phyloP scores from a whole-genome alignment of 2,797 vertebrate species.

The Artibeus jamaicensis region DNA sequence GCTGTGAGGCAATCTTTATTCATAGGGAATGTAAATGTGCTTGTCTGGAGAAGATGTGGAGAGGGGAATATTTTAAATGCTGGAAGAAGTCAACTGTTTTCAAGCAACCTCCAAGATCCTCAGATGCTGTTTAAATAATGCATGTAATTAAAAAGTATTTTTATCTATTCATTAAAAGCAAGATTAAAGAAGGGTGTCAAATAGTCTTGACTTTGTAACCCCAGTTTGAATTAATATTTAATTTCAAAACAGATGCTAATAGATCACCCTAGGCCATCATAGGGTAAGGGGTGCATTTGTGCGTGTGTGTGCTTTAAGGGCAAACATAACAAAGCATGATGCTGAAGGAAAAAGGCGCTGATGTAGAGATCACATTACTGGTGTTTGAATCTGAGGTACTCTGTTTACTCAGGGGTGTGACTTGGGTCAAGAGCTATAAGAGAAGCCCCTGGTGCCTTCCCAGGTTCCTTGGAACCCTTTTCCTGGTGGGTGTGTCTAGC shows the following conservation, averaged over 20 bases:
- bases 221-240: slow-evolving; percentile 34
- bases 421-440: not conserved
- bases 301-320: not conserved
- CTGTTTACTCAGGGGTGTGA: not conserved
- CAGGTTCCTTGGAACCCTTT: not conserved
- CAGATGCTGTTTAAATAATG: slow-evolving; percentile 52
- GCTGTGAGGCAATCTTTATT: slow-evolving; percentile 36
- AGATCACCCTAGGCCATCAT: not conserved
- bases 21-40: slow-evolving; percentile 6
- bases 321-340: not conserved
- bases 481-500: not conserved
- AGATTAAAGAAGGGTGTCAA: slow-evolving; percentile 45
- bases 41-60: not conserved
- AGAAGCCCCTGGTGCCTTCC: not conserved
- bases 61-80: slow-evolving; percentile 22
- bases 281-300: not conserved
- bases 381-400: not conserved
- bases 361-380: not conserved
- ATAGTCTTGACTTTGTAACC: slow-evolving; percentile 19
- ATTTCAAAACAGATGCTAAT: slow-evolving; percentile 17
- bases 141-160: slow-evolving; percentile 62
- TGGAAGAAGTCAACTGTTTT: slow-evolving; percentile 40
- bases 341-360: not conserved
- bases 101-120: not conserved
- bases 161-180: slow-evolving; percentile 54